phyloP scores from a whole-genome alignment of 2,113 vertebrate genomes.

The Zapornia atra region DNA sequence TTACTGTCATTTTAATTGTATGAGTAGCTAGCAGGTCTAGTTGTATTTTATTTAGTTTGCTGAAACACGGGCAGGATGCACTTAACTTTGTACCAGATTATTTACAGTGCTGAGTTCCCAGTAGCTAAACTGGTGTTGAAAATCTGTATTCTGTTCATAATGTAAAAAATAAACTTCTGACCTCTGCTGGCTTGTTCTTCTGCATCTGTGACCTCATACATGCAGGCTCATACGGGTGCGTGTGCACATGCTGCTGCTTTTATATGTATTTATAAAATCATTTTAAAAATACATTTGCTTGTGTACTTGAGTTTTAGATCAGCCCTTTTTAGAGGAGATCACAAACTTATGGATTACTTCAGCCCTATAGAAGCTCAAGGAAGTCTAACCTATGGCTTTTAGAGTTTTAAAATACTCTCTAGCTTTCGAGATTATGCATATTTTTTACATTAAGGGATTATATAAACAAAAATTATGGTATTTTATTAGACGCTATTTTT shows the following conservation, averaged over 20 bases:
- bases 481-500: neutral
- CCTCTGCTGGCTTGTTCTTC: neutral
- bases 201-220: neutral
- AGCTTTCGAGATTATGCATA: neutral
- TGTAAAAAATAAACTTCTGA: neutral
- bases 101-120: neutral
- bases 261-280: neutral
- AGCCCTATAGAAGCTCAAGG: neutral
- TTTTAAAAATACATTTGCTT: neutral
- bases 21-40: neutral
- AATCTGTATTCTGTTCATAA: neutral
- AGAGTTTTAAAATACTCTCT: neutral
- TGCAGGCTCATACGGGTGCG: rapidly evolving
- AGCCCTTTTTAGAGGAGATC: neutral
- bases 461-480: neutral
- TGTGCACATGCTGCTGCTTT: neutral
- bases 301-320: neutral
- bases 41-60: neutral
- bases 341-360: neutral
- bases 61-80: neutral
- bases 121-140: neutral
- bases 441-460: neutral
- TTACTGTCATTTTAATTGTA: neutral
- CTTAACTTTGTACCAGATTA: neutral
- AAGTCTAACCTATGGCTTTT: neutral